Conservation (phyloP, 2,888 invertebrate species). For the Drosophila nigricruria region DNA sequence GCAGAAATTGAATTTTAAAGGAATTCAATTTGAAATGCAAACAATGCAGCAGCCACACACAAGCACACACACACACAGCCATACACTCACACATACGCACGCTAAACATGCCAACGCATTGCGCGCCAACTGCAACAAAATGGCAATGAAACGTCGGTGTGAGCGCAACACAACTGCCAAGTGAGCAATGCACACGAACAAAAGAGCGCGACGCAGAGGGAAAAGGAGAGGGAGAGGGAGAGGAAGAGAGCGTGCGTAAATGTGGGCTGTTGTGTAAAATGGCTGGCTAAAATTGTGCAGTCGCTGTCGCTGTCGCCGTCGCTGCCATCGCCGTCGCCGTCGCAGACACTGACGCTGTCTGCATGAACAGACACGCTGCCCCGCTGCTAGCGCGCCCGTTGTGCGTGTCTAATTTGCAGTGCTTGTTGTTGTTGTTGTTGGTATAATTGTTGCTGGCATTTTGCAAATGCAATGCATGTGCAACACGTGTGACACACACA, state of each 20-base stretch:
- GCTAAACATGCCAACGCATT: constrained; percentile 61
- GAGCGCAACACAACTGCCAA: constrained; percentile 30
- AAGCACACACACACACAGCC: constrained; percentile 33
- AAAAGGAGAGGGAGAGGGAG: not conserved
- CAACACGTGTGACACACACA: constrained; percentile 63
- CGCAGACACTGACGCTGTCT: constrained; percentile 13
- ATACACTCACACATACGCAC: constrained; percentile 19
- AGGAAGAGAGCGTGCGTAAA: constrained; percentile 8
- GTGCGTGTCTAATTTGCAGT: constrained; percentile 68
- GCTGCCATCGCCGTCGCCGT: not conserved
- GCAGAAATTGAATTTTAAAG: constrained; percentile 69
- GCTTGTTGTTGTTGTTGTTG: constrained; percentile 25
- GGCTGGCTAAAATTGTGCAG: constrained; percentile 25
- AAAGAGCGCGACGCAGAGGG: not conserved
- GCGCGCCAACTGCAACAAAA: constrained; percentile 80
- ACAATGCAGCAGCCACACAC: constrained; percentile 66
- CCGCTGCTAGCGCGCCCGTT: constrained; percentile 45
- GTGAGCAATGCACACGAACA: constrained; percentile 49
- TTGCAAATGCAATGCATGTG: constrained; percentile 59
- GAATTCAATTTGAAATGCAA: constrained; percentile 81
- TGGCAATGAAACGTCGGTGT: constrained; percentile 69
- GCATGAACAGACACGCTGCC: constrained; percentile 16
- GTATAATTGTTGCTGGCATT: constrained; percentile 17
- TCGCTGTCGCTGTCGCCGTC: constrained; percentile 10
- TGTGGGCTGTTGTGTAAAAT: constrained; percentile 49